A percentile compares a stretch with the other conserved stretches of the same genome.
phyloP scores from a whole-genome alignment of 2,797 vertebrate genomes.

The Danio tinwini region DNA sequence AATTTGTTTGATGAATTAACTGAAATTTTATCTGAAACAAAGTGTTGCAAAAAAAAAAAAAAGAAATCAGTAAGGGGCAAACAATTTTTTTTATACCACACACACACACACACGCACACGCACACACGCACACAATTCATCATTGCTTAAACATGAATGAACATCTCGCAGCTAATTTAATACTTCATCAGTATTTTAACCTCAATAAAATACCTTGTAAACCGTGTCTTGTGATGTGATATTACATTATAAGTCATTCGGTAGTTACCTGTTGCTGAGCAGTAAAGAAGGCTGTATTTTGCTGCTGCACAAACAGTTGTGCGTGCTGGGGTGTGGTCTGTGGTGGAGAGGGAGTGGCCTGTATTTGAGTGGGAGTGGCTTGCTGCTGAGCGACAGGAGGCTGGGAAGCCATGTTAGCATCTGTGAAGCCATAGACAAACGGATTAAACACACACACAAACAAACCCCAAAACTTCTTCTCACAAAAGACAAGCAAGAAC shows the following conservation, averaged over 20 bases:
- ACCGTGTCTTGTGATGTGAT: too few species aligned
- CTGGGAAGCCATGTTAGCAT: conserved; percentile 69
- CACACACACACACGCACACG: too few species aligned
- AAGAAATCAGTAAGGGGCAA: too few species aligned
- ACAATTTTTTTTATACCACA: too few species aligned
- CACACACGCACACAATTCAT: too few species aligned
- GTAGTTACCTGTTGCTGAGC: conserved; percentile 79
- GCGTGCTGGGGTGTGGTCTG: conserved; percentile 88
- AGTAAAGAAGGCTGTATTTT: conserved; percentile 71
- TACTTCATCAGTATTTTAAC: too few species aligned
- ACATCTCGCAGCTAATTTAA: too few species aligned
- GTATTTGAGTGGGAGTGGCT: conserved; percentile 68
- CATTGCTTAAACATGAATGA: too few species aligned
- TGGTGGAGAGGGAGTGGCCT: conserved; percentile 74
- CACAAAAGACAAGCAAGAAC: conserved; percentile 14
- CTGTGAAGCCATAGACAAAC: conserved; percentile 66
- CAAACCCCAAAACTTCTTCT: not conserved
- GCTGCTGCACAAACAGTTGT: conserved; percentile 88
- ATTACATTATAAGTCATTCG: conserved; percentile 52
- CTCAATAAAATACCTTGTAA: too few species aligned
- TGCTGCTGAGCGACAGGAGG: conserved; percentile 71
- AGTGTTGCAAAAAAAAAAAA: too few species aligned
- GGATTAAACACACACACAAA: not conserved
- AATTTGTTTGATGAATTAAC: too few species aligned
- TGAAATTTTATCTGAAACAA: too few species aligned